A percentile compares a stretch with the other conserved stretches of the same genome.
phyloP scores from a whole-genome alignment of 1,140 invertebrate genomes.

The Drosophila chauvacae region DNA sequence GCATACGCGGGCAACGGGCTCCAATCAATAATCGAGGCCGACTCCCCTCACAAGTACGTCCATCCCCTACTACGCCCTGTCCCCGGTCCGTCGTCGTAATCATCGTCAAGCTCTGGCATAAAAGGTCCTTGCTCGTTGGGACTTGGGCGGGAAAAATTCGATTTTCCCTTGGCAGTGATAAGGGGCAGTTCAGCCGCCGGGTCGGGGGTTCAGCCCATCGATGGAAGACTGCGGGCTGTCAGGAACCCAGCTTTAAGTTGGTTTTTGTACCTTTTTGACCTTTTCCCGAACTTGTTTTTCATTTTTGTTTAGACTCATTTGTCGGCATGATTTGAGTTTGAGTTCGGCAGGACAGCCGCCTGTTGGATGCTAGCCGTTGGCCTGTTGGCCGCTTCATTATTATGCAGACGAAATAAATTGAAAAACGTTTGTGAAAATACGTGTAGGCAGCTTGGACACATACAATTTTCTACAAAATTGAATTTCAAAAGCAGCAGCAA shows the following conservation, averaged over 20 bases:
- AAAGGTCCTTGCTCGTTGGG: constrained; percentile 50
- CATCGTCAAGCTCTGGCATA: constrained; percentile 60
- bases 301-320: constrained; percentile 62
- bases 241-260: constrained; percentile 61
- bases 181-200: constrained; percentile 32
- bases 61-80: background rate
- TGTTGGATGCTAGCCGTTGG: constrained; percentile 25
- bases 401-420: constrained; percentile 75
- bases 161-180: constrained; percentile 73
- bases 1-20: constrained; percentile 46
- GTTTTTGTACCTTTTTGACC: constrained; percentile 74
- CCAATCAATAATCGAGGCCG: constrained; percentile 68
- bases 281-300: constrained; percentile 51
- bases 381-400: constrained; percentile 59
- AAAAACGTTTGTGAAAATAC: constrained; percentile 68
- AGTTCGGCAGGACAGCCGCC: constrained; percentile 42
- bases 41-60: constrained; percentile 8
- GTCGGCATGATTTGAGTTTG: constrained; percentile 68
- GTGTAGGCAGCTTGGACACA: constrained; percentile 69
- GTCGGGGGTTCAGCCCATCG: background rate
- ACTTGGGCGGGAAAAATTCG: constrained; percentile 54
- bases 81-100: constrained; percentile 24
- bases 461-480: constrained; percentile 75
- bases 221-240: constrained; percentile 15
- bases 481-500: constrained; percentile 56